Base-by-base conservation (phyloP, 2,888 invertebrate genomes). In the Nephrocerus scutellatus region DNA sequence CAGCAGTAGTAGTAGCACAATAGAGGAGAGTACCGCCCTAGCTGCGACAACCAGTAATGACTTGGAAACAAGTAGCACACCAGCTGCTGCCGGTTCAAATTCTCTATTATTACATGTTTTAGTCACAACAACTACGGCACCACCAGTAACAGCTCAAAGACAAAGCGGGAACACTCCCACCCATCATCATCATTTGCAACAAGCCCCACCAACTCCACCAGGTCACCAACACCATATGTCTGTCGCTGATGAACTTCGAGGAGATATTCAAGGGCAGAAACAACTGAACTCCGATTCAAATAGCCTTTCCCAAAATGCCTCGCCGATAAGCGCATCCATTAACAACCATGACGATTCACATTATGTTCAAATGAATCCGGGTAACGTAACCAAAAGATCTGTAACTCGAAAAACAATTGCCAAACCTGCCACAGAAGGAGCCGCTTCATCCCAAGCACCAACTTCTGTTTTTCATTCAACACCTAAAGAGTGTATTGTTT, bases 401-500 rank as follows among this genome's bases (percentile, higher is more conserved):
- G 39, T 5, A 34, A 60, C 54, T 12, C 62, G 53, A 18, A 60
- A 57, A 36, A 60, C 55, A 35, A 54, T 58, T 5, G 59, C 56
- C 12, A 62, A 60, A 37, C 57, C 62, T 5, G 29, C 20, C 28
- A 16, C 41, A 10, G 36, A 34, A 30, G 15, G 31, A 4, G 25
- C 18, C 9, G 26, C 30, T 16, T 21, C 36, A 4, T 30, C 40
- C 44, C 5, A 29, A 9, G 15, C 28, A 15, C 28, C 30, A 29
- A 35, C 28, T 6, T 15, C 35, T n/a, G 16, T 40, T 9, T 43
- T 46, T 14, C 38, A 40, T 18, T 34, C 33, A 8, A 55, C 56
- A 8, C 60, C 58, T 14, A 55, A 52, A 18, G 80, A 81, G 57
- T 84, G 85, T 62, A 69, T 78, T 34, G 77, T 86, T 5, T 86